Percentiles rank a stretch among this genome's conserved stretches.
Evolutionary conservation across 2,888 invertebrate genomes (phyloP).

Genomic region (Synanthedon andrenaeformis): DNA sequence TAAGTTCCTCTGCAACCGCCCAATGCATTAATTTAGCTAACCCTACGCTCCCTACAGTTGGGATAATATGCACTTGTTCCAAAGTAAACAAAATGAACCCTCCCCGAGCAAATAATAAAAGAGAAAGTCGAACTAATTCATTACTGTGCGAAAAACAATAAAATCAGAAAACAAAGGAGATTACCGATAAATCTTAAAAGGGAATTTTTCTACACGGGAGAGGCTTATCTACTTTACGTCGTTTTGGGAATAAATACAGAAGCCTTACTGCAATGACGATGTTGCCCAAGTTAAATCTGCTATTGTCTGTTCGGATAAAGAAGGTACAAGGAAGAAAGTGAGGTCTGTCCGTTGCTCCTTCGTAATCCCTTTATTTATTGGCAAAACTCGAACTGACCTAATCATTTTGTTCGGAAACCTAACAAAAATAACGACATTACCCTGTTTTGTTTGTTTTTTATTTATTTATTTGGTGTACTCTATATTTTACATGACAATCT

Average conservation of each 20-base stretch:
- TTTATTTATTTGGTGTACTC: too few relatives aligned
- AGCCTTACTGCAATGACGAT: constrained; percentile 46
- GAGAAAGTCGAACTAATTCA: constrained; percentile 49
- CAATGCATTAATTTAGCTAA: constrained; percentile 48
- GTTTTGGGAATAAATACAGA: constrained; percentile 52
- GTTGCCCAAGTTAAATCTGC: constrained; percentile 44
- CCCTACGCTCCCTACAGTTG: constrained; percentile 39
- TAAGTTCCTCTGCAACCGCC: constrained; percentile 37
- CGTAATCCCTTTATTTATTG: constrained; percentile 52
- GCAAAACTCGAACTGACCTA: constrained; percentile 32
- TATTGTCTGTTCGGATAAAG: constrained; percentile 57
- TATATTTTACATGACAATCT: too few relatives aligned
- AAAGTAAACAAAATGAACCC: constrained; percentile 53
- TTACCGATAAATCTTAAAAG: constrained; percentile 55
- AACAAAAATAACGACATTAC: not conserved
- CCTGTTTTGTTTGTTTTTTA: too few relatives aligned
- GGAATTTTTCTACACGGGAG: constrained; percentile 46
- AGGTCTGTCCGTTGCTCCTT: constrained; percentile 18
- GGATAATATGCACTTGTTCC: constrained; percentile 36
- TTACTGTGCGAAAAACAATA: constrained; percentile 54
- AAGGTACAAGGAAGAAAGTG: constrained; percentile 38
- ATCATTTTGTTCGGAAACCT: constrained; percentile 25
- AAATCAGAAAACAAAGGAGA: constrained; percentile 51
- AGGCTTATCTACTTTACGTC: constrained; percentile 55
- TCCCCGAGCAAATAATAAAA: constrained; percentile 42